Conservation (phyloP, 2,113 vertebrate genomes). For the Sphaerodactylus townsendi region DNA sequence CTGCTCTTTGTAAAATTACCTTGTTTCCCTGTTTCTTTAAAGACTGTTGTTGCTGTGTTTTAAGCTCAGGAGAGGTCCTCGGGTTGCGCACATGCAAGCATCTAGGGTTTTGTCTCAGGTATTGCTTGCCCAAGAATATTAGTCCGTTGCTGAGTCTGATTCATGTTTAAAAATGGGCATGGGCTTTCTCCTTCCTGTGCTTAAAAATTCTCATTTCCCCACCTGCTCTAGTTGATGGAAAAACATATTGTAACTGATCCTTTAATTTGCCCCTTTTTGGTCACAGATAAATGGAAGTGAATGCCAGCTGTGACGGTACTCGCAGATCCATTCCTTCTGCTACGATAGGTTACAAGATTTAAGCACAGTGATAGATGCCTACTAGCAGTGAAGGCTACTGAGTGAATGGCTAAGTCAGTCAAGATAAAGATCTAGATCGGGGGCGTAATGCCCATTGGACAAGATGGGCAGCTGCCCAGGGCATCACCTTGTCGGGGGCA, state of each 20-base stretch:
- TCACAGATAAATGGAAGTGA: constrained; percentile 19
- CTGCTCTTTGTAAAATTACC: constrained; percentile 60
- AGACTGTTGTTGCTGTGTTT: constrained; percentile 60
- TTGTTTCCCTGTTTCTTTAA: constrained; percentile 54
- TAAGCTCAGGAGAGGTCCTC: constrained; percentile 54
- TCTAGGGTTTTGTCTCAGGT: constrained; percentile 11
- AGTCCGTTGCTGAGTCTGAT: constrained; percentile 59
- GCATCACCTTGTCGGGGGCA: too few relatives aligned
- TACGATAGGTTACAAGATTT: constrained; percentile 1
- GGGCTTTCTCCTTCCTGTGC: constrained; percentile 2
- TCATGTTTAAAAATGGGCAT: constrained; percentile 35
- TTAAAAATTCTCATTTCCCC: neutral
- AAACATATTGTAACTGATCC: constrained; percentile 33
- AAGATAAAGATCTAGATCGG: neutral
- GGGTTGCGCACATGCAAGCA: constrained; percentile 13
- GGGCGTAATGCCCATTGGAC: too few relatives aligned
- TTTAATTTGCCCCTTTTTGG: constrained; percentile 27
- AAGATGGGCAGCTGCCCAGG: too few relatives aligned
- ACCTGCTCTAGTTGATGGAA: constrained; percentile 24
- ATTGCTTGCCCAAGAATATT: constrained; percentile 48
- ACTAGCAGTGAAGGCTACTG: neutral
- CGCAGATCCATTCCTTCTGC: constrained; percentile 1
- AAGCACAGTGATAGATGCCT: neutral
- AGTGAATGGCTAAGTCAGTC: neutral
- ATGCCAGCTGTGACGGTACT: neutral